These are phyloP conservation scores for Chrysotoxum bicinctum DNA, from an alignment of 2,888 invertebrate species.

Conservation along the genomic window DNA sequence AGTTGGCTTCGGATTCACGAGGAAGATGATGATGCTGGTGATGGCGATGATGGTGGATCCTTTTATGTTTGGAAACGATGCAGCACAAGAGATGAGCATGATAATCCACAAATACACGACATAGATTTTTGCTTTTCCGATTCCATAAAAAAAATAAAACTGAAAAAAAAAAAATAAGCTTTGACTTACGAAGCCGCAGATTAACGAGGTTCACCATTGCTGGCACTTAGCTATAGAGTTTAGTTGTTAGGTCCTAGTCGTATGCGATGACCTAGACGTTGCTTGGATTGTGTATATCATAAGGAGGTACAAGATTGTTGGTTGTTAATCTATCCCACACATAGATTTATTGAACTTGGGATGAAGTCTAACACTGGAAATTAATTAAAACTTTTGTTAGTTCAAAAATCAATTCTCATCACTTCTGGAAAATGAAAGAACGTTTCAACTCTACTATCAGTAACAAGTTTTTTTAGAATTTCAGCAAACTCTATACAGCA, in stretches of 20 bases:
- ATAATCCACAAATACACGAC: conserved; percentile 64
- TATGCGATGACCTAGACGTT: conserved; percentile 2
- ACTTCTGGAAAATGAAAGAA: not conserved
- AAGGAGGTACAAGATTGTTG: conserved; percentile 21
- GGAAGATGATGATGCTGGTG: conserved; percentile 22
- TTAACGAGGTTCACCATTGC: conserved; percentile 55
- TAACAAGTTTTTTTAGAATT: too few species aligned
- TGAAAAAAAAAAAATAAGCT: conserved; percentile 1
- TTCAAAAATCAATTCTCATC: not conserved
- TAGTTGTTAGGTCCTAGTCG: not conserved
- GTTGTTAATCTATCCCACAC: conserved; percentile 6
- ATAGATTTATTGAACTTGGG: conserved; percentile 48
- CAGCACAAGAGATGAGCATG: conserved; percentile 65
- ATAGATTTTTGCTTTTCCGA: conserved; percentile 55
- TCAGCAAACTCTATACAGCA: too few species aligned
- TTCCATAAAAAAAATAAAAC: not conserved
- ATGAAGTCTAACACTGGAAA: conserved; percentile 58
- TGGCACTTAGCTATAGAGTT: not conserved
- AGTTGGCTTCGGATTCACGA: conserved; percentile 28
- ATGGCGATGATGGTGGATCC: conserved; percentile 44
- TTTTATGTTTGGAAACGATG: conserved; percentile 62
- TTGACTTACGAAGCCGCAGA: conserved; percentile 32
- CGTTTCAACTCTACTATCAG: too few species aligned
- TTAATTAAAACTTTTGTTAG: conserved; percentile 54
- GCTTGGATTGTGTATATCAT: not conserved